A percentile compares a stretch with the other conserved stretches of the same genome.
Conservation (phyloP, 2,888 invertebrate species). For the Noctua pronuba region DNA sequence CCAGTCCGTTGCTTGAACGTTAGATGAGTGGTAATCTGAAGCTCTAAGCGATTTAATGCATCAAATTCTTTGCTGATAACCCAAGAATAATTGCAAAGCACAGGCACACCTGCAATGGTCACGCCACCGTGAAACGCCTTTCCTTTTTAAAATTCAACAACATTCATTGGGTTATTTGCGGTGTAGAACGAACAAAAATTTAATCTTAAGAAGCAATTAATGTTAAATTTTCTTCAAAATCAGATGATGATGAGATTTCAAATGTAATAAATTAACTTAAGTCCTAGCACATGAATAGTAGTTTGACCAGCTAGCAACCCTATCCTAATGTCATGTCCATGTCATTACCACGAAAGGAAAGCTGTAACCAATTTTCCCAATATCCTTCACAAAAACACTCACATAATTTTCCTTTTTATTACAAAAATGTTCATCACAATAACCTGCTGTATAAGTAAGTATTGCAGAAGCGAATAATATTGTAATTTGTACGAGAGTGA, state of each 20-base stretch:
- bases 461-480: conserved; percentile 61
- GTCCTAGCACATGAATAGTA: not conserved
- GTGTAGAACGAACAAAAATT: not conserved
- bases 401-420: conserved; percentile 18
- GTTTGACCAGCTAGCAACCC: not conserved
- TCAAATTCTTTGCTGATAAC: not conserved
- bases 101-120: not conserved
- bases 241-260: not conserved
- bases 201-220: not conserved
- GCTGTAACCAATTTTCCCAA: not conserved
- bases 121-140: too few species aligned
- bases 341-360: not conserved
- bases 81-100: not conserved
- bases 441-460: conserved; percentile 45
- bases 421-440: conserved; percentile 28
- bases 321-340: not conserved
- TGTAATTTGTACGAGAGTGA: conserved; percentile 63
- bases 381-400: conserved; percentile 8
- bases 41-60: not conserved
- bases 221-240: not conserved
- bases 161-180: not conserved
- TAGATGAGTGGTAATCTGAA: not conserved
- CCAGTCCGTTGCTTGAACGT: not conserved
- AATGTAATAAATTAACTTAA: not conserved
- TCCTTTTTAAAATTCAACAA: not conserved